phyloP scores from a whole-genome alignment of 2,113 vertebrate species.

The Mustelus asterias region DNA sequence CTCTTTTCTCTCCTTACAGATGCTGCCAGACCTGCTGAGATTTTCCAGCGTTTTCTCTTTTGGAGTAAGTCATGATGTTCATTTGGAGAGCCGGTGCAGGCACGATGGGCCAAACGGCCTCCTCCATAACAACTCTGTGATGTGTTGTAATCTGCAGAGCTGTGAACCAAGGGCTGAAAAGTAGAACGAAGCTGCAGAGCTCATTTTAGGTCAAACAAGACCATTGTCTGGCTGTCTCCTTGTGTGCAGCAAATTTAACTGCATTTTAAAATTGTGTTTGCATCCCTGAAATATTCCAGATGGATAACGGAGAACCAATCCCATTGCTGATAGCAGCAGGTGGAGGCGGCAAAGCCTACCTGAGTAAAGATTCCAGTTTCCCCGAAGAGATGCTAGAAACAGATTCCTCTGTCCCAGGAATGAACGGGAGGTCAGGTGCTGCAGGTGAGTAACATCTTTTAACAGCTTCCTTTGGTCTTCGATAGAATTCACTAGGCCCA shows the following conservation, averaged over 20 bases:
- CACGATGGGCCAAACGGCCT: too few relatives aligned
- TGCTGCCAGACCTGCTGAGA: too few relatives aligned
- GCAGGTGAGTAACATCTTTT: constrained; percentile 62
- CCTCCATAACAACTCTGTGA: too few relatives aligned
- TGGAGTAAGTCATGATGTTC: too few relatives aligned
- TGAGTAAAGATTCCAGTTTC: constrained; percentile 52
- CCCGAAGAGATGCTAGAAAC: constrained; percentile 75
- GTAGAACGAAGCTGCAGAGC: background rate
- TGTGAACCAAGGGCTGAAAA: background rate
- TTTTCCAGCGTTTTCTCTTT: too few relatives aligned
- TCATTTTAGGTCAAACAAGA: background rate
- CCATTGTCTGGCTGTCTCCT: background rate
- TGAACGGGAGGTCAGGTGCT: constrained; percentile 81
- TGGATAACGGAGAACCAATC: constrained; percentile 67
- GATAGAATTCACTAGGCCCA: background rate
- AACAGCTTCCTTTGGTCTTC: background rate
- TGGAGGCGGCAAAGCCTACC: constrained; percentile 87
- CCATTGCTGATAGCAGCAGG: constrained; percentile 91
- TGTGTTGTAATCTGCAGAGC: background rate
- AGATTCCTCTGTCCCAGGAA: constrained; percentile 68
- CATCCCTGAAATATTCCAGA: constrained; percentile 53
- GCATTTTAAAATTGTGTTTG: background rate
- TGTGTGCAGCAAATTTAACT: background rate
- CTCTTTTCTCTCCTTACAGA: too few relatives aligned
- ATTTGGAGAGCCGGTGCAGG: too few relatives aligned